Conservation (phyloP, 1,140 invertebrate species). For the Psix sp. region DNA sequence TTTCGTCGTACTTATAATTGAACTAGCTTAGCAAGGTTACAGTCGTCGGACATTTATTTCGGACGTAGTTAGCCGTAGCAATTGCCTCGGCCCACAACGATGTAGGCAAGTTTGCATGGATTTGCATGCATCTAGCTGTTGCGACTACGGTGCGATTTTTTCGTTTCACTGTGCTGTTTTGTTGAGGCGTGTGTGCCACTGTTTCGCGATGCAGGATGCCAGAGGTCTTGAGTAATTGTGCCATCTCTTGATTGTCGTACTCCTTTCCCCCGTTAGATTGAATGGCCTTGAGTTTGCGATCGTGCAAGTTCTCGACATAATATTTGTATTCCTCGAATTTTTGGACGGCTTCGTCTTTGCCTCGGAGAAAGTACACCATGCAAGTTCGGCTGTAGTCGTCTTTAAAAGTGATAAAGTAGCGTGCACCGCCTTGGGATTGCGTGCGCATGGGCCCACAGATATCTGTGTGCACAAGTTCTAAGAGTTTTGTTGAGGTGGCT, state of each 20-base stretch:
- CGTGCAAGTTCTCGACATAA: constrained; percentile 57
- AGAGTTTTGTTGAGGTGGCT: background rate
- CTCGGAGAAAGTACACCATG: constrained; percentile 60
- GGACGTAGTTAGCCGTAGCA: background rate
- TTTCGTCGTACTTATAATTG: too few relatives aligned
- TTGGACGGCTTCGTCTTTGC: constrained; percentile 59
- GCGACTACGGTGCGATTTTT: background rate
- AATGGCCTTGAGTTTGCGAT: constrained; percentile 60
- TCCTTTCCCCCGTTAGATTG: constrained; percentile 59
- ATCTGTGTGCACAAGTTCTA: constrained; percentile 1
- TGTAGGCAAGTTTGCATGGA: background rate
- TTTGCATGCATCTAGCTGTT: background rate
- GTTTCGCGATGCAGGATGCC: constrained; percentile 2
- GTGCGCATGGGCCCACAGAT: constrained; percentile 55
- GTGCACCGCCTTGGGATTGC: constrained; percentile 28
- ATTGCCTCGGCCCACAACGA: constrained; percentile 1
- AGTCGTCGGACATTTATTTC: too few relatives aligned
- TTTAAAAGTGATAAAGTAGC: constrained; percentile 64
- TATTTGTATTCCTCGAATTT: constrained; percentile 58
- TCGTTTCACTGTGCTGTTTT: background rate
- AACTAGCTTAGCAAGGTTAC: too few relatives aligned
- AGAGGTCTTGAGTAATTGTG: constrained; percentile 44
- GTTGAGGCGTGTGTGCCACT: background rate
- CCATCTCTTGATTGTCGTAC: constrained; percentile 32
- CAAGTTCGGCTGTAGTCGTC: constrained; percentile 57